Percentiles rank a stretch among this genome's conserved stretches.
Evolutionary conservation across 2,888 invertebrate species (phyloP).

Genomic region (Diaprepes abbreviatus): DNA sequence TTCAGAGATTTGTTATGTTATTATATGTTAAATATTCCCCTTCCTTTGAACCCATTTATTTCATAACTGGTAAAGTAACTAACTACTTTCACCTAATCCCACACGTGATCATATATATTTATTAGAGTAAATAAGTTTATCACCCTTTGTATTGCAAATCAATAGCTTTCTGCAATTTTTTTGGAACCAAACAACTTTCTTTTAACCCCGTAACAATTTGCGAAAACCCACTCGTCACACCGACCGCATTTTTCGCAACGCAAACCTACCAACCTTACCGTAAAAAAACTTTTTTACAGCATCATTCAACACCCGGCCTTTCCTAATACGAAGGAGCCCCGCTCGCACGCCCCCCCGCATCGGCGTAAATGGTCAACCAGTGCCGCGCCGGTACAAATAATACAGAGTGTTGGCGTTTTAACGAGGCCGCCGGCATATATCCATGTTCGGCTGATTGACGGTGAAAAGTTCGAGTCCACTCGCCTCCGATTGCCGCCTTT

Average conservation of each 20-base stretch:
- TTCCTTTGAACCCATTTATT: not conserved
- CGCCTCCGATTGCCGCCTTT: conserved; percentile 17
- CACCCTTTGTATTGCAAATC: not conserved
- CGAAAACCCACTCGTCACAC: conserved; percentile 34
- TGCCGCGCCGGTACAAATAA: conserved; percentile 24
- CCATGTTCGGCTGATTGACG: conserved; percentile 43
- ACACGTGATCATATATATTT: too few relatives aligned
- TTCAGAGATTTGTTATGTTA: too few relatives aligned
- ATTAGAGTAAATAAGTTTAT: not conserved
- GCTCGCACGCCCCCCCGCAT: conserved; percentile 11
- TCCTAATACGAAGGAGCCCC: conserved; percentile 39
- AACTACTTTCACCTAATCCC: not conserved
- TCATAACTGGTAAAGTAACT: not conserved
- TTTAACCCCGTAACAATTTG: conserved; percentile 32
- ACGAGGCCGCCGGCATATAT: conserved; percentile 32
- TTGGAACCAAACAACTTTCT: conserved; percentile 15
- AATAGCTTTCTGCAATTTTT: conserved; percentile 2
- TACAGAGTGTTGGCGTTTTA: conserved; percentile 46
- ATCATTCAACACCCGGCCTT: conserved; percentile 40
- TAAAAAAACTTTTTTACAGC: conserved; percentile 35
- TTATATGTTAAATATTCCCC: not conserved
- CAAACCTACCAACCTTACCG: conserved; percentile 14
- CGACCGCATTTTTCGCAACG: conserved; percentile 23
- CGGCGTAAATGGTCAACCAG: conserved; percentile 41
- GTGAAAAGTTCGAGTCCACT: conserved; percentile 11